Conservation (phyloP, 2,113 vertebrate species). For the Phalacrocorax pelagicus region DNA sequence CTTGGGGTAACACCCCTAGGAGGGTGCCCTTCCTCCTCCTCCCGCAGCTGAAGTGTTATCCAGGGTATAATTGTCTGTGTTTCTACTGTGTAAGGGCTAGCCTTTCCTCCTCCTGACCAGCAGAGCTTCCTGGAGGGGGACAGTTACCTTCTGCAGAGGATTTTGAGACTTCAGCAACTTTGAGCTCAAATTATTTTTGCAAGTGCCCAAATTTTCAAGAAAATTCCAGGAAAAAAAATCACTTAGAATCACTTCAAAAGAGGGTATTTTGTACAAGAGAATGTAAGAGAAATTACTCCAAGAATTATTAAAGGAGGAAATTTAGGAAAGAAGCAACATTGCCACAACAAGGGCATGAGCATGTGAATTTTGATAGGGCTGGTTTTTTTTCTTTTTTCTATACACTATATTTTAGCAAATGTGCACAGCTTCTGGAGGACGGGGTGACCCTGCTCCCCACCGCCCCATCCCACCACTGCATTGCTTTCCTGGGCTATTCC, state of each 20-base stretch:
- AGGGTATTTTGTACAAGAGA: background rate
- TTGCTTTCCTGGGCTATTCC: background rate
- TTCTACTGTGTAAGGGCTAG: background rate
- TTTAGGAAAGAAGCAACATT: background rate
- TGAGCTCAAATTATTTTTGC: background rate
- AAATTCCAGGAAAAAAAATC: background rate
- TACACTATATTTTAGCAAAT: background rate
- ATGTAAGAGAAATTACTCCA: background rate
- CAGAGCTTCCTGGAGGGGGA: background rate
- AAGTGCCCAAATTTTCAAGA: background rate
- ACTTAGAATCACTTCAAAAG: background rate
- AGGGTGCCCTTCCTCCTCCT: background rate
- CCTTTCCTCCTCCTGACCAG: background rate
- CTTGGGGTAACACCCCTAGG: background rate
- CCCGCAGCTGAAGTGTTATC: background rate
- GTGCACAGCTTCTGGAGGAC: background rate
- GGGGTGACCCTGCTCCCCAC: background rate
- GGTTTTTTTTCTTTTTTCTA: background rate
- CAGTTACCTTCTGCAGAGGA: background rate
- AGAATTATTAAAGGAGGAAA: background rate
- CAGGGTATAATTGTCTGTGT: rapidly evolving
- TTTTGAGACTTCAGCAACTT: background rate
- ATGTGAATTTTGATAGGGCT: background rate
- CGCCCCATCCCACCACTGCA: background rate
- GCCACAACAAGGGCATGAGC: background rate